A percentile compares a stretch with the other conserved stretches of the same genome.
Conservation (phyloP, 92 coral and sea anemone genomes). For the Virgularia gustaviana region DNA sequence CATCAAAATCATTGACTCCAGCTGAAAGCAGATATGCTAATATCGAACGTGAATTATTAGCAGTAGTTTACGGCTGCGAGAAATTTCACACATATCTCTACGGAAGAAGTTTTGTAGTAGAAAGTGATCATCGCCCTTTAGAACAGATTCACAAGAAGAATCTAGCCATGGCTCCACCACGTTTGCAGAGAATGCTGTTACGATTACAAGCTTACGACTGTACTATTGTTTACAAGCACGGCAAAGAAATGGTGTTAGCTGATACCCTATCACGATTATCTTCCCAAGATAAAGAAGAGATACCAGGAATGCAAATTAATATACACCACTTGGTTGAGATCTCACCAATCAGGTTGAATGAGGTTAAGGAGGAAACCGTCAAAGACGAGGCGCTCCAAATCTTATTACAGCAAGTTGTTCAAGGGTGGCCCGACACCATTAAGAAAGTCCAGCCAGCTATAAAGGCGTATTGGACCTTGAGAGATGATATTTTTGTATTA, state of each 20-base stretch:
- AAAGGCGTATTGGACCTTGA: not conserved
- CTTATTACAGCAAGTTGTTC: constrained; percentile 3
- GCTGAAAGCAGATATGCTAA: constrained; percentile 46
- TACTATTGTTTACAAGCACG: not conserved
- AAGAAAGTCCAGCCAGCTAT: constrained; percentile 4
- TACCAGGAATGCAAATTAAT: constrained; percentile 11
- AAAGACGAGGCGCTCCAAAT: not conserved
- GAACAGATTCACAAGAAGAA: constrained; percentile 38
- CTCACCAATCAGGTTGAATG: constrained; percentile 7
- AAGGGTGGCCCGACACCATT: constrained; percentile 9
- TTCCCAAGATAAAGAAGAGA: not conserved
- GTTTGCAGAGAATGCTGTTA: constrained; percentile 34
- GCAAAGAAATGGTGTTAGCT: constrained; percentile 26
- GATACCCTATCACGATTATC: constrained; percentile 14
- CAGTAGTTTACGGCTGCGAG: not conserved
- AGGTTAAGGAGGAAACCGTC: not conserved
- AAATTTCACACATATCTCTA: constrained; percentile 41
- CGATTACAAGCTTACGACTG: constrained; percentile 25
- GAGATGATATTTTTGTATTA: not conserved
- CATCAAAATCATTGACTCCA: constrained; percentile 43
- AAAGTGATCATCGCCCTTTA: constrained; percentile 33
- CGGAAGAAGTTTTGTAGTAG: constrained; percentile 39
- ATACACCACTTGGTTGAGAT: constrained; percentile 3
- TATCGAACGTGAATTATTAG: constrained; percentile 17
- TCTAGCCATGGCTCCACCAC: constrained; percentile 31